These are phyloP conservation scores for Clarias gariepinus DNA, from an alignment of 2,113 vertebrate genomes.

Conservation along the genomic window DNA sequence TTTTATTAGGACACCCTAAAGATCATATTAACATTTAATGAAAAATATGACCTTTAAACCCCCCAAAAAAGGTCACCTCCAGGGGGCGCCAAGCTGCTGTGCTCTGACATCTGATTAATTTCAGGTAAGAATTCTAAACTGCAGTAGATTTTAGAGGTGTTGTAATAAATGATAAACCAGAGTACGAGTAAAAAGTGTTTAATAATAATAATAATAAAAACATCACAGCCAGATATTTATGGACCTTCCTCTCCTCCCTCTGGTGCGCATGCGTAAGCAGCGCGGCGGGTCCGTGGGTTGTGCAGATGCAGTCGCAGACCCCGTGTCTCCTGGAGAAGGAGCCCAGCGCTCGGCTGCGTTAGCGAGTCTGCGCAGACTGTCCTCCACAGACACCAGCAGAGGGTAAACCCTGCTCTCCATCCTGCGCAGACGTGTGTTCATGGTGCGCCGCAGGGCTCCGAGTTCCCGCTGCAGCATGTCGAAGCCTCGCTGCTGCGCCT, in stretches of 20 bases:
- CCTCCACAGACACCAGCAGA: not conserved
- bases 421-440: not conserved
- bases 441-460: conserved; percentile 4
- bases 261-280: not conserved
- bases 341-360: not conserved
- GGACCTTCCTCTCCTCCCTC: not conserved
- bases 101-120: not conserved
- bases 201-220: not conserved
- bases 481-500: not conserved
- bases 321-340: not conserved
- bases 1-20: too few species aligned
- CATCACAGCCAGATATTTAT: not conserved
- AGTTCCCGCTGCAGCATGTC: conserved; percentile 15
- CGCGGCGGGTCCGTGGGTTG: not conserved
- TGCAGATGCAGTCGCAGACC: not conserved
- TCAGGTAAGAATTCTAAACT: not conserved
- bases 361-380: conserved; percentile 12
- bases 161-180: not conserved
- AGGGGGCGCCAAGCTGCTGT: too few species aligned
- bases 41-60: too few species aligned
- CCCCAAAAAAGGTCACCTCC: too few species aligned
- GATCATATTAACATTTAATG: too few species aligned
- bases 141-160: not conserved
- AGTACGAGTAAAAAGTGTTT: not conserved
- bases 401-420: conserved; percentile 11